Evolutionary conservation across 1,140 invertebrate genomes (phyloP).

Genomic region (Drosophila saltans): DNA sequence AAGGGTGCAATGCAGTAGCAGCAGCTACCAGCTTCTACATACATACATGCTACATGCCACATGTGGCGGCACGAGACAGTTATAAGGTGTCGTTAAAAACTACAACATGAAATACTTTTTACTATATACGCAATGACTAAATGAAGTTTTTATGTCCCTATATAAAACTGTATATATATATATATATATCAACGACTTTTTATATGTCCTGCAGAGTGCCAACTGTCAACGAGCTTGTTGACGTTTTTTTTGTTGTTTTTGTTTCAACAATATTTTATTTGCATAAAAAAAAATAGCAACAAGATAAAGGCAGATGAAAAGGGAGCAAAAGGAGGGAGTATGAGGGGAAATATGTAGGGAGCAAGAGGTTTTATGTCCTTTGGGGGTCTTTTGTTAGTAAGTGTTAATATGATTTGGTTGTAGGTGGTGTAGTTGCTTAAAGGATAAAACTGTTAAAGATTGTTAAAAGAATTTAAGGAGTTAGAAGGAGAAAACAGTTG

Average conservation of each 20-base stretch:
- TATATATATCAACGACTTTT: constrained; percentile 1
- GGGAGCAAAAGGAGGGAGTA: too few relatives aligned
- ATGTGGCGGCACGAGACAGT: constrained; percentile 60
- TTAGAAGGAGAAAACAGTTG: background rate
- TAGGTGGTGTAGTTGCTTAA: background rate
- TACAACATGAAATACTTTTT: constrained; percentile 48
- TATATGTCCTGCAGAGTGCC: constrained; percentile 65
- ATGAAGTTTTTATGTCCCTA: constrained; percentile 37
- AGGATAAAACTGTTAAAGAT: background rate
- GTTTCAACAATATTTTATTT: constrained; percentile 2
- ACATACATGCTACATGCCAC: constrained; percentile 54
- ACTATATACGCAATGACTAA: constrained; percentile 8
- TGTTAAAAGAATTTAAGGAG: background rate
- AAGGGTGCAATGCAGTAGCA: background rate
- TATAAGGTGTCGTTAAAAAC: constrained; percentile 71
- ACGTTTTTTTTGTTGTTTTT: constrained; percentile 48
- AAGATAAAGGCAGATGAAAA: background rate
- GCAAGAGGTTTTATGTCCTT: background rate
- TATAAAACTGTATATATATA: constrained; percentile 1
- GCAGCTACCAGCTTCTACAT: constrained; percentile 30
- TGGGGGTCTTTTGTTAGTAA: constrained; percentile 1
- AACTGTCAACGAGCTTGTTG: constrained; percentile 67
- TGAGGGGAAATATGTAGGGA: background rate
- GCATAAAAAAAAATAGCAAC: constrained; percentile 1
- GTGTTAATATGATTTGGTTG: background rate